Evolutionary conservation across 2,888 invertebrate species (phyloP), one percentile per base, ranked within the genome.

Genomic region (Xylocampa areola): DNA sequence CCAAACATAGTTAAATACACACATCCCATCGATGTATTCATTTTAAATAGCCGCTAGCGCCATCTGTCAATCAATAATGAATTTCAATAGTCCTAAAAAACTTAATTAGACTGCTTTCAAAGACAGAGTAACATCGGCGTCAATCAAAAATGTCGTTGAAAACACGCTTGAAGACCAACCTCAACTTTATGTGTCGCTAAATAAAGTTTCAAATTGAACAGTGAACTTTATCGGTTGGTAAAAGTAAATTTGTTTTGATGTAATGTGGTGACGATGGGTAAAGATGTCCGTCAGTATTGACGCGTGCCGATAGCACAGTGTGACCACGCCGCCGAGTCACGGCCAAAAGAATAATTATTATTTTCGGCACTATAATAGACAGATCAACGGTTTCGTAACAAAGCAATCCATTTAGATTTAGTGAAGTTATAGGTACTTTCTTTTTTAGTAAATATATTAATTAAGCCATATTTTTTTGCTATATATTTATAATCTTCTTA

Each of bases 71-170:
- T 93, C 93, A 92, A 87, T 84, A 89, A 86, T 85, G 85, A 85
- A 86, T 89, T 91, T 92, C 90, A 89, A 92, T 89, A 87, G 84
- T 85, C 80, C 84, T 82, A 92, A 91, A 75, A 92, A 92, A 92
- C 90, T 87, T 91, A 92, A 92, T 91, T 92, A 92, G 92, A 85
- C 89, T 87, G 88, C 91, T 91, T 88, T 93, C 87, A 88, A 89
- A 90, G 90, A 87, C 87, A 85, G 83, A 84, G 82, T 77, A 84
- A 85, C 81, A 81, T 85, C 77, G 75, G 79, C 75, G 79, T 79
- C 81, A 77, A 47, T 68, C 59, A 13, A 44, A 41, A 11, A 41
- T 66, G 47, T 63, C 52, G 57, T 37, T 51, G 53, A 49, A 35
- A 68, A 55, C 37, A 33, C 54, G 8, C 49, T n/a, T 36, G 32